Evolutionary conservation across 2,113 vertebrate species (phyloP).

Genomic region (Alosa alosa): DNA sequence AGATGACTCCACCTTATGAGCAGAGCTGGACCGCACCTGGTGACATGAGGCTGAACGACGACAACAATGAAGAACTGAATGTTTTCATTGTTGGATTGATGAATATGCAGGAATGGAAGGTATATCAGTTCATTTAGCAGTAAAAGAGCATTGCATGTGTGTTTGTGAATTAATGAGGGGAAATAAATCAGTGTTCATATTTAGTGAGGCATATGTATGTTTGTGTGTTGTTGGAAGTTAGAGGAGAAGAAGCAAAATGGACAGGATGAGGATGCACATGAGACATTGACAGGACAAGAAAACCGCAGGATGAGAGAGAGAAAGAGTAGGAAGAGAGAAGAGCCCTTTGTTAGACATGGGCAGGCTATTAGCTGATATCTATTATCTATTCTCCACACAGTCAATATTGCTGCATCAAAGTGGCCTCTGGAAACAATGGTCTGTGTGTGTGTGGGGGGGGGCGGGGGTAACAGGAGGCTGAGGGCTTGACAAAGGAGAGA

Average conservation of each 20-base stretch:
- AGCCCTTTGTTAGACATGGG: background rate
- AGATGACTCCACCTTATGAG: slow-evolving; percentile 48
- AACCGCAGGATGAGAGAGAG: slow-evolving; percentile 38
- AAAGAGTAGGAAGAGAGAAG: background rate
- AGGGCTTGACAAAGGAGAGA: background rate
- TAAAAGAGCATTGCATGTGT: slow-evolving; percentile 11
- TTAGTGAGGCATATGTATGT: background rate
- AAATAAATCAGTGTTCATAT: background rate
- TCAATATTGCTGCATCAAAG: background rate
- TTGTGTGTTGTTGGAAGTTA: background rate
- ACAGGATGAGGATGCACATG: background rate
- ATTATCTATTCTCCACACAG: background rate
- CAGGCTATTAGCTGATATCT: background rate
- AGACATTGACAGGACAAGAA: slow-evolving; percentile 52
- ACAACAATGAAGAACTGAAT: slow-evolving; percentile 93
- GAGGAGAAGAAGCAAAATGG: background rate
- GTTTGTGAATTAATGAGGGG: slow-evolving; percentile 17
- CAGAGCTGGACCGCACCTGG: slow-evolving; percentile 76
- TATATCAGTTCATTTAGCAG: background rate
- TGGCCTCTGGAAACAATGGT: background rate
- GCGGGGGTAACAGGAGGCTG: background rate
- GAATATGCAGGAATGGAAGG: background rate
- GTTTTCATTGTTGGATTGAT: background rate
- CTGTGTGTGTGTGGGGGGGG: background rate
- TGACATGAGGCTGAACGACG: slow-evolving; percentile 96